These are phyloP conservation scores for Phthorimaea operculella DNA, from an alignment of 1,140 invertebrate genomes.

Conservation along the genomic window DNA sequence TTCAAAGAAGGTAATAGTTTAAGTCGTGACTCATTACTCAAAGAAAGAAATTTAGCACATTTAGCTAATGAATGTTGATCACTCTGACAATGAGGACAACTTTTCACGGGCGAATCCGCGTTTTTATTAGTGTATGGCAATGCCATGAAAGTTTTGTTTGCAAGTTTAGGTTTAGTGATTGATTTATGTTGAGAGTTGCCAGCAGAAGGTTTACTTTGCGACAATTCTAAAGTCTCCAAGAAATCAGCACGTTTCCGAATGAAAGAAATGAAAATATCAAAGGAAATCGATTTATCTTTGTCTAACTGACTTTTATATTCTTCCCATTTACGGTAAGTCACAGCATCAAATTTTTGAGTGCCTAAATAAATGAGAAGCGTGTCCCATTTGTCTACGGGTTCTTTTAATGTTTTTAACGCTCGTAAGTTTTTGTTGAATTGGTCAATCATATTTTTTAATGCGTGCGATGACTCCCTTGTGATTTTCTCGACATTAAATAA, in stretches of 20 bases:
- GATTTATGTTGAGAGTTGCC: neutral
- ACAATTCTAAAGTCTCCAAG: conserved; percentile 5
- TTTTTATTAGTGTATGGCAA: neutral
- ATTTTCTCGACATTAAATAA: conserved; percentile 1
- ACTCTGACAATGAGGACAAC: conserved; percentile 1
- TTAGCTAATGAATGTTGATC: conserved; percentile 2
- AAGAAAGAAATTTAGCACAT: conserved; percentile 4
- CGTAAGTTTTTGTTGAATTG: conserved; percentile 3
- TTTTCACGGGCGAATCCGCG: neutral
- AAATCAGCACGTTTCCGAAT: conserved; percentile 6
- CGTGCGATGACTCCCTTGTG: neutral
- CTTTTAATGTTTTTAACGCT: neutral
- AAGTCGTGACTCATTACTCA: neutral
- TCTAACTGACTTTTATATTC: conserved; percentile 1
- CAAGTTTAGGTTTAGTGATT: neutral
- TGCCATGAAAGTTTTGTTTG: neutral
- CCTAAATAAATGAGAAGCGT: conserved; percentile 1
- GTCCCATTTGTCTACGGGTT: neutral
- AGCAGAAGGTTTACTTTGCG: neutral
- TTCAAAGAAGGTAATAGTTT: neutral
- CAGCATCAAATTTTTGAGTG: conserved; percentile 2
- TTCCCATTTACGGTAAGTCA: conserved; percentile 1
- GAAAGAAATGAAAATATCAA: neutral
- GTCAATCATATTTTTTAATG: neutral
- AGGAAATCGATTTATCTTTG: neutral